Evolutionary conservation across 1,140 invertebrate genomes (phyloP).

Genomic region (Papilio polyxenes): DNA sequence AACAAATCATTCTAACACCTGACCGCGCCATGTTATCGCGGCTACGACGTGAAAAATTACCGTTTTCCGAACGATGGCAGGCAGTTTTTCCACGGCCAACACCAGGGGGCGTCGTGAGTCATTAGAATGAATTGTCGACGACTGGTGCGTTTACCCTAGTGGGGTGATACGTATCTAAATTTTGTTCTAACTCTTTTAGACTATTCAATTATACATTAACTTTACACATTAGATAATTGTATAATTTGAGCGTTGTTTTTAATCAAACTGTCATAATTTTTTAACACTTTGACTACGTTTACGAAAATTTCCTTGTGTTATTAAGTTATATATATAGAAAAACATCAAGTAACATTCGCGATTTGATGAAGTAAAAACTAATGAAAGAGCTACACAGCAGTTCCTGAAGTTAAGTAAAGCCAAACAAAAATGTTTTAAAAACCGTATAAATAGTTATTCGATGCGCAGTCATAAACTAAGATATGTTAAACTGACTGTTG

Average conservation of each 20-base stretch:
- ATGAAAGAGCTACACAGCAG: not conserved
- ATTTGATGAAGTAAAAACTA: not conserved
- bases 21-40: slow-evolving; percentile 69
- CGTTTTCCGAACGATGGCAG: slow-evolving; percentile 58
- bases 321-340: no score
- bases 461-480: slow-evolving; percentile 65
- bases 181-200: slow-evolving; percentile 48
- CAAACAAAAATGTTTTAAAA: slow-evolving; percentile 29
- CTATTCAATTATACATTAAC: not conserved
- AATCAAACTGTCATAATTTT: not conserved
- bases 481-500: slow-evolving; percentile 68
- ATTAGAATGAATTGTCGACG: slow-evolving; percentile 74
- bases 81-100: slow-evolving; percentile 63
- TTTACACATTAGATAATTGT: not conserved
- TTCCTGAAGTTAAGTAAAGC: slow-evolving; percentile 15
- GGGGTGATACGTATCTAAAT: slow-evolving; percentile 50
- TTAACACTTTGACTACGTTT: not conserved
- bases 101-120: slow-evolving; percentile 53
- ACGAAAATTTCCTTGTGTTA: not conserved
- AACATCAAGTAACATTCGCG: not conserved
- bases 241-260: not conserved
- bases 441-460: slow-evolving; percentile 61
- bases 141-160: slow-evolving; percentile 49
- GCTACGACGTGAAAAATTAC: slow-evolving; percentile 74
- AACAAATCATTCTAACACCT: slow-evolving; percentile 78